Percentiles rank a stretch among this genome's conserved stretches.
These are phyloP conservation scores for Plodia interpunctella DNA, from an alignment of 1,140 invertebrate species.

Conservation along the genomic window DNA sequence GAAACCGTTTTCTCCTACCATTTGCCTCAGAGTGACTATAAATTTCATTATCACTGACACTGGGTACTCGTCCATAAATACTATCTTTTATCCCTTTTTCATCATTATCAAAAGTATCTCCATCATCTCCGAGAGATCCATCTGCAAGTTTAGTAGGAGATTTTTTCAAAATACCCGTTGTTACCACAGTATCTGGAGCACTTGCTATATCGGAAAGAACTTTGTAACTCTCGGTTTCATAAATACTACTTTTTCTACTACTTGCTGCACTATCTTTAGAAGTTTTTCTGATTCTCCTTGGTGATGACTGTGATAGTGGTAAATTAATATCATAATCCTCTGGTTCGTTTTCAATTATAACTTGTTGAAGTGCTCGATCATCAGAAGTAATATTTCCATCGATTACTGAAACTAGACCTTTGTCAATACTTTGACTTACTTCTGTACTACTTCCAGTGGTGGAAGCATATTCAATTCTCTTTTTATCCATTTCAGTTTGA, in stretches of 20 bases:
- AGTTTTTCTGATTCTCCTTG: constrained; percentile 40
- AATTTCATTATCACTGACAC: constrained; percentile 74
- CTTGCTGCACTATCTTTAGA: constrained; percentile 55
- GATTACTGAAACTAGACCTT: constrained; percentile 55
- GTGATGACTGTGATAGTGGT: constrained; percentile 35
- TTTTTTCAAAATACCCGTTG: constrained; percentile 65
- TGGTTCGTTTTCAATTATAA: constrained; percentile 35
- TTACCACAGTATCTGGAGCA: constrained; percentile 37
- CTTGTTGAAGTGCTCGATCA: constrained; percentile 44
- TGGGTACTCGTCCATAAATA: constrained; percentile 62
- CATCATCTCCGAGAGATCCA: constrained; percentile 37
- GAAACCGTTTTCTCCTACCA: constrained; percentile 65
- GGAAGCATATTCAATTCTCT: constrained; percentile 36
- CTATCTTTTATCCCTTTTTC: constrained; percentile 27
- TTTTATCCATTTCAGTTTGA: constrained; percentile 36
- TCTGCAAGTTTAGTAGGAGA: constrained; percentile 39
- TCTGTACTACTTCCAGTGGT: constrained; percentile 37
- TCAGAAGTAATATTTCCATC: constrained; percentile 31
- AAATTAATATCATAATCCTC: constrained; percentile 45
- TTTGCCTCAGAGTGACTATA: constrained; percentile 71
- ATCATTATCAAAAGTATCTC: constrained; percentile 32
- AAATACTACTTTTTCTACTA: constrained; percentile 66
- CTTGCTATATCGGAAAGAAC: constrained; percentile 56
- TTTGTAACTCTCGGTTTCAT: constrained; percentile 75
- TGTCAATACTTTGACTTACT: constrained; percentile 34